Conservation (phyloP, 2,113 vertebrate genomes). For the Takifugu bimaculatus region DNA sequence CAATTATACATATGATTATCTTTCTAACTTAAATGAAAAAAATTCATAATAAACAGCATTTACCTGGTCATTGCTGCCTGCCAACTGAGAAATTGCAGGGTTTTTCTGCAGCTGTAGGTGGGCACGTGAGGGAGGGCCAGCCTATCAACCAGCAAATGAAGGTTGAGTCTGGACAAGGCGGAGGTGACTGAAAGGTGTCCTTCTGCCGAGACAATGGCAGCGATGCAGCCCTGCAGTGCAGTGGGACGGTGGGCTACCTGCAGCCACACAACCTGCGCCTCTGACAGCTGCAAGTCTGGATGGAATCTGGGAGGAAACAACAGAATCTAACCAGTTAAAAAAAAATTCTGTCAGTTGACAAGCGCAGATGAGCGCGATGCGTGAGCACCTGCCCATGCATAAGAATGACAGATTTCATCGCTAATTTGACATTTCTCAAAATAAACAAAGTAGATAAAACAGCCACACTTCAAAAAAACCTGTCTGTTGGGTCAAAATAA, state of each 20-base stretch:
- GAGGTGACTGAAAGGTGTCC: conserved; percentile 83
- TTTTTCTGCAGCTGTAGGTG: conserved; percentile 63
- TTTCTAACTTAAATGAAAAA: too few species aligned
- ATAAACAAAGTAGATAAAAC: conserved; percentile 4
- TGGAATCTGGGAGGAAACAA: conserved; percentile 74
- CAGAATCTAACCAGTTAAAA: conserved; percentile 2
- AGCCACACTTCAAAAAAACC: conserved; percentile 1
- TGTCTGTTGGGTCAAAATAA: conserved; percentile 1
- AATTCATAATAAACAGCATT: conserved; percentile 4
- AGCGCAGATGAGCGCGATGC: conserved; percentile 17
- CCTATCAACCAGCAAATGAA: conserved; percentile 84
- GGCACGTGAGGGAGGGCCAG: conserved; percentile 73
- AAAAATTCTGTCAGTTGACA: conserved; percentile 9
- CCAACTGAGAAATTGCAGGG: conserved; percentile 78
- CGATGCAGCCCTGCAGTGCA: conserved; percentile 82
- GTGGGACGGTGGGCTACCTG: conserved; percentile 69
- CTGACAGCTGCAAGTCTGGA: conserved; percentile 75
- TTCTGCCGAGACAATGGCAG: conserved; percentile 74
- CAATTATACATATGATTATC: too few species aligned
- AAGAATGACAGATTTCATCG: conserved; percentile 41
- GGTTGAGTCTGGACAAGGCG: conserved; percentile 81
- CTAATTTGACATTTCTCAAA: conserved; percentile 20
- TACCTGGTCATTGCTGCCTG: conserved; percentile 84
- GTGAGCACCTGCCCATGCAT: conserved; percentile 19
- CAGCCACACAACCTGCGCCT: conserved; percentile 75